Evolutionary conservation across 2,113 vertebrate species (phyloP).

Genomic region (Erpornis zantholeuca): DNA sequence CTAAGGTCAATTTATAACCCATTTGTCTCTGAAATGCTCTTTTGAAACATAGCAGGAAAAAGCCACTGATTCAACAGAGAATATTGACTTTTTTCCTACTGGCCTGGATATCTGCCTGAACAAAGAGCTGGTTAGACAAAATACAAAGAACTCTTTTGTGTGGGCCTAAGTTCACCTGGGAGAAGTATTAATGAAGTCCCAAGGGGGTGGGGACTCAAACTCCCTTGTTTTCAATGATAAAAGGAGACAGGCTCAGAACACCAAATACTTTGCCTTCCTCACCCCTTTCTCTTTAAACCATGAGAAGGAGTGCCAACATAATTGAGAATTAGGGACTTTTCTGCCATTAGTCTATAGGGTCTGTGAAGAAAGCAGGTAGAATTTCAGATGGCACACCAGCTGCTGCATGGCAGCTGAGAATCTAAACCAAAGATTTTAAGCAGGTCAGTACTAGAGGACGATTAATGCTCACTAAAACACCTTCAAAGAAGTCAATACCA

Average conservation of each 20-base stretch:
- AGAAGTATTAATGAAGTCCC: constrained; percentile 75
- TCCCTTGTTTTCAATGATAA: constrained; percentile 45
- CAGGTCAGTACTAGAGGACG: background rate
- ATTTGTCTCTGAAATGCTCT: constrained; percentile 17
- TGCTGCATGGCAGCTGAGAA: background rate
- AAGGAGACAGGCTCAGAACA: constrained; percentile 35
- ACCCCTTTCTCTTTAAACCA: background rate
- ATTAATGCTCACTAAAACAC: background rate
- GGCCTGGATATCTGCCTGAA: constrained; percentile 69
- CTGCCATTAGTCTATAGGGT: background rate
- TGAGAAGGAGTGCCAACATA: background rate
- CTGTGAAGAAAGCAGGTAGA: background rate
- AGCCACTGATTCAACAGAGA: constrained; percentile 66
- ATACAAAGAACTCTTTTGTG: constrained; percentile 78
- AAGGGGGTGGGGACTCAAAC: constrained; percentile 46
- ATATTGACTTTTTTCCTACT: constrained; percentile 68
- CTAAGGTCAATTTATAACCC: background rate
- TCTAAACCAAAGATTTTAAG: background rate
- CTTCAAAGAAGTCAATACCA: background rate
- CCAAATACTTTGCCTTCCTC: constrained; percentile 18
- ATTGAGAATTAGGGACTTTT: constrained; percentile 25
- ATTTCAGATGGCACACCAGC: background rate
- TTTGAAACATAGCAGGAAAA: constrained; percentile 64
- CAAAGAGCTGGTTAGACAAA: constrained; percentile 73
- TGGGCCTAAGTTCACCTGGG: constrained; percentile 68